Evolutionary conservation across 2,888 invertebrate species (phyloP).

Genomic region (Drosophila helvetica): DNA sequence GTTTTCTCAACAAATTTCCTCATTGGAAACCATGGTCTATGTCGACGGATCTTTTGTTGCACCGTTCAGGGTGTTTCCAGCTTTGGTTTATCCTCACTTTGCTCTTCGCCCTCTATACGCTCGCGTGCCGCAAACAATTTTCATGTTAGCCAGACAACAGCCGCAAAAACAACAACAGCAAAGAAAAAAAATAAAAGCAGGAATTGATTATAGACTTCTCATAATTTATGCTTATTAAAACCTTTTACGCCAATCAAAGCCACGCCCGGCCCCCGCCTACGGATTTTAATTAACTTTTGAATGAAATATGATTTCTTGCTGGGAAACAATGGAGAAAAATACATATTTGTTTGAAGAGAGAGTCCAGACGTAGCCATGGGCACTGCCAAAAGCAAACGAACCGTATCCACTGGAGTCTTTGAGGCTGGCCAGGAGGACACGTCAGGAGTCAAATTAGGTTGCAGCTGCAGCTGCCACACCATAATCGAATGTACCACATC

Average conservation of each 20-base stretch:
- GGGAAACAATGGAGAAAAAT: neutral
- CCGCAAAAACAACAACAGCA: constrained; percentile 38
- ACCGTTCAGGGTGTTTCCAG: constrained; percentile 5
- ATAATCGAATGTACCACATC: constrained; percentile 7
- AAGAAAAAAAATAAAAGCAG: constrained; percentile 9
- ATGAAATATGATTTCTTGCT: constrained; percentile 15
- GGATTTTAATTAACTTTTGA: constrained; percentile 33
- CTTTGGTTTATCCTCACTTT: constrained; percentile 4
- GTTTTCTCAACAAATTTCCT: too few relatives aligned
- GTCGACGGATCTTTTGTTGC: neutral
- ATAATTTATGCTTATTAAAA: constrained; percentile 67
- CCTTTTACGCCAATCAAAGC: constrained; percentile 31
- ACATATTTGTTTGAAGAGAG: neutral
- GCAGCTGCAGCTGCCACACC: constrained; percentile 13
- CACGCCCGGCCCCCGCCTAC: constrained; percentile 33
- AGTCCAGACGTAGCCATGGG: neutral
- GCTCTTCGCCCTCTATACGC: constrained; percentile 9
- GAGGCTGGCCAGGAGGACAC: neutral
- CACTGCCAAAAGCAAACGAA: constrained; percentile 10
- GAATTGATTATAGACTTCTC: constrained; percentile 65
- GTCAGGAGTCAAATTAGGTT: constrained; percentile 18
- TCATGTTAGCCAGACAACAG: constrained; percentile 51
- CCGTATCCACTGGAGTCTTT: constrained; percentile 10
- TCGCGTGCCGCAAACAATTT: constrained; percentile 70
- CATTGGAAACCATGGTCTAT: too few relatives aligned